Percentiles rank a stretch among this genome's conserved stretches.
Conservation (phyloP, 2,888 invertebrate species). For the Lasioglossum vierecki region DNA sequence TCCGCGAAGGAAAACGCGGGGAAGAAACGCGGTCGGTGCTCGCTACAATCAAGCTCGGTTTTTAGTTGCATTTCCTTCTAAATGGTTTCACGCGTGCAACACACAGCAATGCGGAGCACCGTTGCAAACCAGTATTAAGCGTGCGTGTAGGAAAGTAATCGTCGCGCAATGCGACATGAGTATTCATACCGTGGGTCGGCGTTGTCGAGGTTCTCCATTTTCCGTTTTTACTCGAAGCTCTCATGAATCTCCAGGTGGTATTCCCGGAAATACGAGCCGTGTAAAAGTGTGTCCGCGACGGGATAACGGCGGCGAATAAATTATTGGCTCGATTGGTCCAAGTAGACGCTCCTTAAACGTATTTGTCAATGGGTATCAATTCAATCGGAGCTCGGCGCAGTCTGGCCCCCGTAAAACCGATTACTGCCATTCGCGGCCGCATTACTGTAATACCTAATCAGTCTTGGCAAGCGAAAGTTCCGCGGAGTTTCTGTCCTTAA, state of each 20-base stretch:
- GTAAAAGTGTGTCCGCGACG: constrained; percentile 7
- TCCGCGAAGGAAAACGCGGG: not conserved
- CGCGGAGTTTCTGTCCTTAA: constrained; percentile 34
- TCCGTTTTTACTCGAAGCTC: not conserved
- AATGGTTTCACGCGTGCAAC: constrained; percentile 43
- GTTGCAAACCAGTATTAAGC: not conserved
- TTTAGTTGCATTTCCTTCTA: constrained; percentile 44
- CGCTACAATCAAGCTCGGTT: constrained; percentile 33
- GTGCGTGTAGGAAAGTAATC: constrained; percentile 10
- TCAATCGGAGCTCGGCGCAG: constrained; percentile 24
- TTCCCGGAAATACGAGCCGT: not conserved
- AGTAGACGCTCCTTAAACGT: constrained; percentile 41
- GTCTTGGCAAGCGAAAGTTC: constrained; percentile 43
- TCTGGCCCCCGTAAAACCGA: constrained; percentile 36
- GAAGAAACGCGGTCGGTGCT: not conserved
- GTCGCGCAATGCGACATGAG: constrained; percentile 14
- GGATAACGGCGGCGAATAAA: constrained; percentile 22
- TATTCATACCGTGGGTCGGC: constrained; percentile 12
- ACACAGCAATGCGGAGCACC: not conserved
- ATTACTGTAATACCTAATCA: constrained; percentile 56
- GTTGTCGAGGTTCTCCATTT: not conserved
- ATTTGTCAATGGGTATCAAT: constrained; percentile 50
- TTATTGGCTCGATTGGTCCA: constrained; percentile 37
- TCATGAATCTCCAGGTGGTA: not conserved
- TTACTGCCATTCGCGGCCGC: constrained; percentile 40